Percentiles rank a stretch among this genome's conserved stretches.
phyloP scores from a whole-genome alignment of 2,113 vertebrate genomes.

The Ageneiosus marmoratus region DNA sequence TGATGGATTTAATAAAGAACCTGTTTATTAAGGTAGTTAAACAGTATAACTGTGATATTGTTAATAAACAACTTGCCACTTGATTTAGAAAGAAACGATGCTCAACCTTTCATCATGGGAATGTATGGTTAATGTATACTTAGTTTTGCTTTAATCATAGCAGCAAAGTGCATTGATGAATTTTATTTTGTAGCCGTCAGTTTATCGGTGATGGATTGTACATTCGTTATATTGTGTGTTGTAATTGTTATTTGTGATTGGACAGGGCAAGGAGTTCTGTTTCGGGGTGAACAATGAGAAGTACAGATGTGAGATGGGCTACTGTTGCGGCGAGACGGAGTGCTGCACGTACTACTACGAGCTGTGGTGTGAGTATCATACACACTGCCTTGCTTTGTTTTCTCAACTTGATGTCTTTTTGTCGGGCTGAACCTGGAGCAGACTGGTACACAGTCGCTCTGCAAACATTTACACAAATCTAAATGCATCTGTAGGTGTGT shows the following conservation, averaged over 20 bases:
- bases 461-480: background rate
- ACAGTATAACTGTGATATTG: background rate
- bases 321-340: constrained; percentile 81
- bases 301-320: constrained; percentile 81
- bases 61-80: background rate
- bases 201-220: background rate
- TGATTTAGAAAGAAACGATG: background rate
- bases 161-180: too few relatives aligned
- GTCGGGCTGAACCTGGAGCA: background rate
- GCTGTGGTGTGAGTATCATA: constrained; percentile 77
- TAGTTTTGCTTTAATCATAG: background rate
- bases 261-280: constrained; percentile 78
- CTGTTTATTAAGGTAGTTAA: background rate
- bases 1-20: background rate
- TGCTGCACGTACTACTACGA: constrained; percentile 85
- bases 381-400: constrained; percentile 13
- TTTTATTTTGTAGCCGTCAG: background rate
- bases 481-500: background rate
- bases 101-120: background rate
- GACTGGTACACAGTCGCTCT: background rate
- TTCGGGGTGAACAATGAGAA: constrained; percentile 80
- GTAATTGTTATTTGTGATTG: constrained; percentile 43
- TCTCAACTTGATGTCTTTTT: background rate
- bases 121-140: background rate
- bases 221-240: too few relatives aligned